phyloP scores from a whole-genome alignment of 1,140 invertebrate genomes.

The Agrypnia vestita region DNA sequence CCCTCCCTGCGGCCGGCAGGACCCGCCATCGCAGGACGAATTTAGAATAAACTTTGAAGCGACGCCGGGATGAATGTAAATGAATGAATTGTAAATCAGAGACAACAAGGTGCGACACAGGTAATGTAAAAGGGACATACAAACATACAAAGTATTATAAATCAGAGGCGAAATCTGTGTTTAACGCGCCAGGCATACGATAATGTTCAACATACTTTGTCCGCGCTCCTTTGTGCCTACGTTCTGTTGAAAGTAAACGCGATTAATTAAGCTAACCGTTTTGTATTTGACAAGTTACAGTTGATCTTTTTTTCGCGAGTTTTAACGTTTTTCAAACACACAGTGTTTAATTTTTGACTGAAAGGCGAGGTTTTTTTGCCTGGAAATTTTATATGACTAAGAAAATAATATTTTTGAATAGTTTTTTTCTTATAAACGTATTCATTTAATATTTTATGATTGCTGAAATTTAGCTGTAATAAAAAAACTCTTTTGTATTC shows the following conservation, averaged over 20 bases:
- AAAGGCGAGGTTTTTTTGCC: too few species aligned
- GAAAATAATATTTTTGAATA: too few species aligned
- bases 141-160: conserved; percentile 6
- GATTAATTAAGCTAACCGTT: too few species aligned
- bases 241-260: background rate
- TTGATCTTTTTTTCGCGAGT: too few species aligned
- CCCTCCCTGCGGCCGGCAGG: background rate
- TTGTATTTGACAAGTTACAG: too few species aligned
- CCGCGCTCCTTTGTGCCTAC: background rate
- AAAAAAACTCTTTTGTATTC: too few species aligned
- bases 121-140: background rate
- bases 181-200: background rate
- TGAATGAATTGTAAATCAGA: conserved; percentile 40
- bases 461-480: too few species aligned
- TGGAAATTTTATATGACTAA: too few species aligned
- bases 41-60: conserved; percentile 20
- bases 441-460: too few species aligned
- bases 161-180: conserved; percentile 23
- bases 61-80: conserved; percentile 22
- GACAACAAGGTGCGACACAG: conserved; percentile 20
- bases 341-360: too few species aligned
- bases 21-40: background rate
- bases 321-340: too few species aligned
- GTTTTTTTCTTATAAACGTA: too few species aligned
- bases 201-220: background rate